Evolutionary conservation across 2,113 vertebrate genomes (phyloP), one percentile per base, ranked within the genome.

Genomic region (Sphyrna mokarran): DNA sequence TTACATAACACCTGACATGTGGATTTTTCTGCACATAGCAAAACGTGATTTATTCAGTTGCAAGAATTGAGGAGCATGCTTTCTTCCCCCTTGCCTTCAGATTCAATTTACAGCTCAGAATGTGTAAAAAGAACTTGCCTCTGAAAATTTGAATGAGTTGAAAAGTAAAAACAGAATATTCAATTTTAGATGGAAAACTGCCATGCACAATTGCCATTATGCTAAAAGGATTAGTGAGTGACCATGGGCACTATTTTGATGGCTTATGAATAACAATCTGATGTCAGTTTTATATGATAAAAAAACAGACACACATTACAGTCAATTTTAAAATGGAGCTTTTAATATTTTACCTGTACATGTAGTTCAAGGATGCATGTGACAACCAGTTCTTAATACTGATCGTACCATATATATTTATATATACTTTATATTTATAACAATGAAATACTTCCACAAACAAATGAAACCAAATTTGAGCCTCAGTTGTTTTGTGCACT

Each of bases 301-400:
- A 95, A 69, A 95, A 72, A 95, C 69, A 48, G 69, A 95, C 94
- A 95, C 91, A 94, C 94, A 48, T 95, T 95, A 70, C 22, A 72
- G 69, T 95, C 69, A 72, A 95, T 95, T 95, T 95, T 72, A 95
- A 95, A 95, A 95, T 72, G 94, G 94, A 95, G 94, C 94, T 95
- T 95, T 95, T 95, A 95, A 95, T 95, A 76, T 72, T 95, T 95
- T 95, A 95, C 94, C 94, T 95, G 94, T 95, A 95, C 94, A 95
- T 95, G 94, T 95, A 95, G 94, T 95, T 95, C 94, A 95, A 95
- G 43, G 69, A 48, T 95, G 94, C 40, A 95, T 76, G 94, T 95
- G 40, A 29, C 40, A 95, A 95, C 94, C 94, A 72, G 94, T 54
- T 95, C 68, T 95, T 95, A 70, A 95, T 13, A 72, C 68, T 72